Evolutionary conservation across 2,797 vertebrate genomes (phyloP).

Genomic region (Antrozous pallidus): DNA sequence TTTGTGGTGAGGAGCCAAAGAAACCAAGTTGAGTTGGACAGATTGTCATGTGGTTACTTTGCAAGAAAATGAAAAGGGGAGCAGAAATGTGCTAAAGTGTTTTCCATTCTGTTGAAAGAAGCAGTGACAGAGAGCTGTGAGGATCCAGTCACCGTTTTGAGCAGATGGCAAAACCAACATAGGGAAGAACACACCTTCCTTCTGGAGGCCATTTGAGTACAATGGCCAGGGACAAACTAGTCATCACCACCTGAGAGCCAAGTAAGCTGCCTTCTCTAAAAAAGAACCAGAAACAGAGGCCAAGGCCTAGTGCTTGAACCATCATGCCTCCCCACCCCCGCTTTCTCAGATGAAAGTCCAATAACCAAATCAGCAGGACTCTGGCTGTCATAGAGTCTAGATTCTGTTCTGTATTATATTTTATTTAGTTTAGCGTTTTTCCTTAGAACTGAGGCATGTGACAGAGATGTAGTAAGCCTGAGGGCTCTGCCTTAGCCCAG

Average conservation of each 20-base stretch:
- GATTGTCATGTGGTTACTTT: not conserved
- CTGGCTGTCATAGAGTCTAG: not conserved
- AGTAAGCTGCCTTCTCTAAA: not conserved
- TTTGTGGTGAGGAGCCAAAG: constrained; percentile 27
- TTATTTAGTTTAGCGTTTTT: not conserved
- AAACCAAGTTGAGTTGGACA: constrained; percentile 7
- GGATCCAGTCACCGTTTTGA: not conserved
- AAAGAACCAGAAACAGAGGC: not conserved
- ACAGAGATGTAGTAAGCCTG: not conserved
- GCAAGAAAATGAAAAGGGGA: not conserved
- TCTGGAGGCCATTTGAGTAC: not conserved
- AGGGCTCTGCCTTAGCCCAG: not conserved
- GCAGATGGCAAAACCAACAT: not conserved
- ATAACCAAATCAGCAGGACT: not conserved
- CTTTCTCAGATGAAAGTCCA: not conserved
- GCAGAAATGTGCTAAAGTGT: not conserved
- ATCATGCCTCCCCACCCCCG: too few species aligned
- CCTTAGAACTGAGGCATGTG: not conserved
- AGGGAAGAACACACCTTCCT: not conserved
- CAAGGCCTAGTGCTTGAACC: not conserved
- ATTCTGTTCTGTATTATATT: not conserved
- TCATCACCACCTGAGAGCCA: not conserved
- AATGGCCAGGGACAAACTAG: not conserved
- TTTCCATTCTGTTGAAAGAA: not conserved
- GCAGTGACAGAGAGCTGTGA: not conserved